These are phyloP conservation scores for Hirtodrosophila confusa DNA, from an alignment of 2,888 invertebrate genomes.

Conservation along the genomic window DNA sequence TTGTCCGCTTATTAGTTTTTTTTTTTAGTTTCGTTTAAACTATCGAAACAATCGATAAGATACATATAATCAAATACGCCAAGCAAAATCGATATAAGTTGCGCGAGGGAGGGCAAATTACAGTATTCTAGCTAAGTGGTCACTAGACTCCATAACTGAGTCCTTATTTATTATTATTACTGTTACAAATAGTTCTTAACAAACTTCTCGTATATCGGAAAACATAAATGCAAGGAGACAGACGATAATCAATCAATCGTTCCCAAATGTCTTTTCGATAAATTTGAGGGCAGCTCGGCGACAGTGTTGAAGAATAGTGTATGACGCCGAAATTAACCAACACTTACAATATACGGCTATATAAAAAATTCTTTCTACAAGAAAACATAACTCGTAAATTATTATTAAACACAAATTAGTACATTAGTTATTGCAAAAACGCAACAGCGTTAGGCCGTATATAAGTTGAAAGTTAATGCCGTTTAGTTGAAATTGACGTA, in stretches of 20 bases:
- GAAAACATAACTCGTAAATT: slow-evolving; percentile 54
- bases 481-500: slow-evolving; percentile 38
- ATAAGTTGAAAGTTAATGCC: slow-evolving; percentile 30
- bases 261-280: slow-evolving; percentile 8
- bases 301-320: slow-evolving; percentile 30
- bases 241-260: not conserved
- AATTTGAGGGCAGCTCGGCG: slow-evolving; percentile 3
- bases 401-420: slow-evolving; percentile 29
- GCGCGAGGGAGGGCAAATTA: too few species aligned
- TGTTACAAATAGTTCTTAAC: too few species aligned
- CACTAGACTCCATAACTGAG: too few species aligned
- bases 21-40: too few species aligned
- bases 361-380: slow-evolving; percentile 59
- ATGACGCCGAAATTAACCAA: slow-evolving; percentile 30
- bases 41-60: too few species aligned
- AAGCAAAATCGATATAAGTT: too few species aligned
- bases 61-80: too few species aligned
- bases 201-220: too few species aligned
- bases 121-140: too few species aligned
- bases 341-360: slow-evolving; percentile 60
- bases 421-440: slow-evolving; percentile 29
- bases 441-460: slow-evolving; percentile 15
- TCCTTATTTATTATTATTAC: too few species aligned
- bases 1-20: too few species aligned
- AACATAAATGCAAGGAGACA: too few species aligned